Evolutionary conservation across 2,797 vertebrate genomes (phyloP), one percentile per base, ranked within the genome.

Genomic region (Scolopax bukidnonensis): DNA sequence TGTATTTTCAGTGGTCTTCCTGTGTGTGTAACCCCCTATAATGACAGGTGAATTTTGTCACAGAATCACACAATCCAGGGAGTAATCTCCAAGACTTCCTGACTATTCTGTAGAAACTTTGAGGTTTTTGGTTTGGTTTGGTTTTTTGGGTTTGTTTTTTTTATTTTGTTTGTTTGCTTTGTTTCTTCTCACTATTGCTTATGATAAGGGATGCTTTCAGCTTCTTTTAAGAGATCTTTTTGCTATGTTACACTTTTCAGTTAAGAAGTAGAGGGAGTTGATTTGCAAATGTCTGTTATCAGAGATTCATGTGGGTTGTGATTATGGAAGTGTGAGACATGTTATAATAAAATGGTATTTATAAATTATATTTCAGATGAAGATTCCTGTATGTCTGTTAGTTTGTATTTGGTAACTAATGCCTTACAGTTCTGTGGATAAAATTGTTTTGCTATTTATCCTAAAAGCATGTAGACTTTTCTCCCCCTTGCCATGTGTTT

Each of bases 401-500:
- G 9, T n/a, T 63, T 78, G 11, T 30, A 27, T 59, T 74, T 30
- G 9, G 28, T n/a, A 87, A 79, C 10, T 79, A 59, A 19, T 41
- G 10, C 41, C 11, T 50, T 70, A 50, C 4, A 56, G 8, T 70
- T 69, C 25, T 54, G 5, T 70, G 50, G 61, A 28, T 83, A 30
- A 80, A 91, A 81, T n/a, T 28, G 36, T 54, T 40, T 45, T 60
- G 7, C 36, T 48, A 24, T 14, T 64, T 25, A 40, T 25, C 15
- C 15, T 48, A 32, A 74, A 80, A 40, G 6, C 11, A 56, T 6
- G 16, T 17, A 56, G n/a, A 51, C n/a, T 30, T n/a, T 23, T 43
- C 18, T 1, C 3, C 6, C 11, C 3, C 10, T 16, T 1, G 4
- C 28, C 3, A 15, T 20, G 3, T 54, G 12, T 57, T 69, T 74